Conservation (phyloP, 2,888 invertebrate genomes). For the Ecdyonurus torrentis region DNA sequence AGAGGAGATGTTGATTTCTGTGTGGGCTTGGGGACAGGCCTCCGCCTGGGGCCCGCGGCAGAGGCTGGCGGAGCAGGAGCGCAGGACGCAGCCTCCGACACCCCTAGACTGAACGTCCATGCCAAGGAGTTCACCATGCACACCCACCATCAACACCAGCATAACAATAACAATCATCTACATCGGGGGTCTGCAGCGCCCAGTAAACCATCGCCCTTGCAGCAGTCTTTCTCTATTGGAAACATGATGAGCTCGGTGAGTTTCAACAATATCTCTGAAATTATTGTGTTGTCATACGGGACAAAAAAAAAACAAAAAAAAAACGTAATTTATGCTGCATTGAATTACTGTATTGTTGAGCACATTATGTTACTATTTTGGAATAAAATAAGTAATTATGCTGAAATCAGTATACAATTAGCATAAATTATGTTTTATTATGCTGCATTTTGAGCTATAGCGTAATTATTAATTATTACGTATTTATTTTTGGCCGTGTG, state of each 20-base stretch:
- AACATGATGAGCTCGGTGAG: slow-evolving; percentile 33
- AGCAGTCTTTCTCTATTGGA: slow-evolving; percentile 53
- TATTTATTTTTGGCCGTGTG: no score
- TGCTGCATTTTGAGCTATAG: no score
- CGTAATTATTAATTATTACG: no score
- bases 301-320: background rate
- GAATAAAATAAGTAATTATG: no score
- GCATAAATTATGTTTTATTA: no score
- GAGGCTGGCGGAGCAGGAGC: background rate
- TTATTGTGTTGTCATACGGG: slow-evolving; percentile 19
- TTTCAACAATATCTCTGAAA: no score
- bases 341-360: background rate
- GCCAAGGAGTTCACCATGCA: slow-evolving; percentile 82
- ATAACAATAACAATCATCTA: slow-evolving; percentile 12
- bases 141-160: slow-evolving; percentile 17
- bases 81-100: background rate
- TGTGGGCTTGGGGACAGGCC: background rate
- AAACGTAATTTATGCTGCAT: no score
- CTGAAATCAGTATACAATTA: no score
- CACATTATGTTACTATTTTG: no score
- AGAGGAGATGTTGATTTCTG: background rate
- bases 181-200: slow-evolving; percentile 22
- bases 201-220: slow-evolving; percentile 29
- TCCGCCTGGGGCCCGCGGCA: background rate
- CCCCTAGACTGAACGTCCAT: slow-evolving; percentile 50